A percentile compares a stretch with the other conserved stretches of the same genome.
Evolutionary conservation across 2,888 invertebrate genomes (phyloP).

Genomic region (Hermaeophaga mercurialis): DNA sequence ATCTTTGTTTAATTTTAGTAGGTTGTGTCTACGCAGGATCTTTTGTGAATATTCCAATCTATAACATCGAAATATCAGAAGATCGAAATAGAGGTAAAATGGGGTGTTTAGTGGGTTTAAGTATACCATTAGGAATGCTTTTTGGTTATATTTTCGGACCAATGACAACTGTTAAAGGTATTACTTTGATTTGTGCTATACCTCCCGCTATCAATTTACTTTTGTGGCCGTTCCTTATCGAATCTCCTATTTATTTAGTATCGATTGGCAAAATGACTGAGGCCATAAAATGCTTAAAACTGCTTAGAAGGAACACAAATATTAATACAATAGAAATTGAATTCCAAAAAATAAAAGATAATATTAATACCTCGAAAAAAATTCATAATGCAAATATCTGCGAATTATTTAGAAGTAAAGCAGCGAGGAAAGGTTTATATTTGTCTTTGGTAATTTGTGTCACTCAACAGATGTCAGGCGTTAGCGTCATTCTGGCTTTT

Average conservation of each 20-base stretch:
- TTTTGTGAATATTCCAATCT: background rate
- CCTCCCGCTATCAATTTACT: background rate
- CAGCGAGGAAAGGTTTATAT: slow-evolving; percentile 61
- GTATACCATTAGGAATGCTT: background rate
- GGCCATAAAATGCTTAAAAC: background rate
- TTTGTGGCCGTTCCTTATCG: background rate
- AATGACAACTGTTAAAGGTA: background rate
- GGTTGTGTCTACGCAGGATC: background rate
- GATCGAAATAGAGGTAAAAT: background rate
- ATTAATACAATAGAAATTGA: background rate
- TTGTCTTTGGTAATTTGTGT: slow-evolving; percentile 77
- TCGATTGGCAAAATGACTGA: background rate
- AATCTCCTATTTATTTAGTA: slow-evolving; percentile 4
- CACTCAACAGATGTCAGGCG: slow-evolving; percentile 78
- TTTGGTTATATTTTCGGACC: slow-evolving; percentile 1
- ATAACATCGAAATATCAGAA: slow-evolving; percentile 10
- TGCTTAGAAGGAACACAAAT: background rate
- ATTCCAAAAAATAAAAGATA: background rate
- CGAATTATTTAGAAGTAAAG: slow-evolving; percentile 12
- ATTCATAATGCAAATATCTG: background rate
- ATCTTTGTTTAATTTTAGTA: background rate
- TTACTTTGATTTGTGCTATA: background rate
- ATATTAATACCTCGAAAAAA: background rate
- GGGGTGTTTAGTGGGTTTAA: background rate
- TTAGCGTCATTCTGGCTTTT: slow-evolving; percentile 79